phyloP scores from a whole-genome alignment of 2,113 vertebrate genomes.

The Solea solea region DNA sequence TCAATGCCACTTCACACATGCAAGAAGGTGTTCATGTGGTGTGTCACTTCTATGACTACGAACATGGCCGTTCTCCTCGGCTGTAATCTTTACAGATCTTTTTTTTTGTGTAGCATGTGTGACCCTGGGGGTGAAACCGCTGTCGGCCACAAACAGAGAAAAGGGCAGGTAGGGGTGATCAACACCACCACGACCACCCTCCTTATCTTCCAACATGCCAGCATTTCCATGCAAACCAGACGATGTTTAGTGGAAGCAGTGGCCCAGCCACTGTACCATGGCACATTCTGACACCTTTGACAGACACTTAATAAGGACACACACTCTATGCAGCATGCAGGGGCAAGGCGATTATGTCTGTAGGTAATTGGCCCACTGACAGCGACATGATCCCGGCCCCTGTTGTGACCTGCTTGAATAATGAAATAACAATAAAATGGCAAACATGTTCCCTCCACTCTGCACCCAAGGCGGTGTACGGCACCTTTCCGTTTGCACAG shows the following conservation, averaged over 20 bases:
- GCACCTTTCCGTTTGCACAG: slow-evolving; percentile 4
- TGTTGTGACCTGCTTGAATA: slow-evolving; percentile 67
- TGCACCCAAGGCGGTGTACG: slow-evolving; percentile 12
- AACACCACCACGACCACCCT: not conserved
- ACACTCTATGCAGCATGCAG: slow-evolving; percentile 51
- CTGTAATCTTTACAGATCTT: slow-evolving; percentile 49
- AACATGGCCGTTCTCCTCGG: slow-evolving; percentile 36
- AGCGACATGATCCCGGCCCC: slow-evolving; percentile 53
- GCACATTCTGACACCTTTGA: slow-evolving; percentile 59
- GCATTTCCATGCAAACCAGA: not conserved
- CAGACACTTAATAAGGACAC: slow-evolving; percentile 74
- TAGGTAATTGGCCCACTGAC: slow-evolving; percentile 62
- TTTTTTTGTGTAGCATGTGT: slow-evolving; percentile 12
- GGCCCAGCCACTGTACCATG: slow-evolving; percentile 31
- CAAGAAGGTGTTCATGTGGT: slow-evolving; percentile 56
- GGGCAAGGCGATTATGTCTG: slow-evolving; percentile 66
- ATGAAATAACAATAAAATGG: slow-evolving; percentile 68
- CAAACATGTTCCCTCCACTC: slow-evolving; percentile 36
- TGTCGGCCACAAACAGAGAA: slow-evolving; percentile 25
- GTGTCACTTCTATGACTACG: slow-evolving; percentile 52
- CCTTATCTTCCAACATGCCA: not conserved
- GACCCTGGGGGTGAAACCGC: slow-evolving; percentile 21
- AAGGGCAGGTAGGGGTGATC: slow-evolving; percentile 32
- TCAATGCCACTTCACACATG: slow-evolving; percentile 38
- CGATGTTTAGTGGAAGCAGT: slow-evolving; percentile 25